These are phyloP conservation scores for Oophaga pumilio DNA, from an alignment of 2,113 vertebrate species.

Conservation along the genomic window DNA sequence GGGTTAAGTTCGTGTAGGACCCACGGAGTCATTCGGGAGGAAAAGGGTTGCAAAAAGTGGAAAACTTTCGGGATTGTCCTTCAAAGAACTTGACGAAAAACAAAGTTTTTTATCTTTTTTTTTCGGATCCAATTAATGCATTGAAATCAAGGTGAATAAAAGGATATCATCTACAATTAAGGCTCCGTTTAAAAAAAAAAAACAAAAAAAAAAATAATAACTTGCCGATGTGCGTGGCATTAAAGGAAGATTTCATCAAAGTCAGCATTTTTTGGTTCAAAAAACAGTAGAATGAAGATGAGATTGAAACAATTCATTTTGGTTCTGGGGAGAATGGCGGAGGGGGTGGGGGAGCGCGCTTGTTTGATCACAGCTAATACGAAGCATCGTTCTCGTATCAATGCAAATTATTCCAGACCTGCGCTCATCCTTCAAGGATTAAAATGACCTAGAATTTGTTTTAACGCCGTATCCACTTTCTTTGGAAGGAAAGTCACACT, in stretches of 20 bases:
- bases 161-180: conserved; percentile 65
- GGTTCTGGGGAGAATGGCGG: conserved; percentile 57
- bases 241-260: conserved; percentile 68
- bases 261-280: conserved; percentile 63
- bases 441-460: conserved; percentile 46
- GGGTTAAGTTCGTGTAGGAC: background rate
- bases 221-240: conserved; percentile 63
- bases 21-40: background rate
- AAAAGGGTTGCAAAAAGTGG: background rate
- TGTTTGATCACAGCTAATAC: conserved; percentile 72
- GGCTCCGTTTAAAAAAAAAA: conserved; percentile 62
- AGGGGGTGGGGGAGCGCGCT: conserved; percentile 62
- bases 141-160: conserved; percentile 70
- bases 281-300: conserved; percentile 66
- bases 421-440: conserved; percentile 46
- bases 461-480: background rate
- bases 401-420: conserved; percentile 60
- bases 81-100: conserved; percentile 12
- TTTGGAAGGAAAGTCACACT: background rate
- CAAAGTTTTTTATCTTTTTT: conserved; percentile 56
- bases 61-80: background rate
- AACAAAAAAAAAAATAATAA: conserved; percentile 22
- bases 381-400: conserved; percentile 67
- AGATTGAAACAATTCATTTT: conserved; percentile 71
- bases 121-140: conserved; percentile 70